A percentile compares a stretch with the other conserved stretches of the same genome.
Conservation (phyloP, 2,113 vertebrate genomes). For the Pygoscelis adeliae region DNA sequence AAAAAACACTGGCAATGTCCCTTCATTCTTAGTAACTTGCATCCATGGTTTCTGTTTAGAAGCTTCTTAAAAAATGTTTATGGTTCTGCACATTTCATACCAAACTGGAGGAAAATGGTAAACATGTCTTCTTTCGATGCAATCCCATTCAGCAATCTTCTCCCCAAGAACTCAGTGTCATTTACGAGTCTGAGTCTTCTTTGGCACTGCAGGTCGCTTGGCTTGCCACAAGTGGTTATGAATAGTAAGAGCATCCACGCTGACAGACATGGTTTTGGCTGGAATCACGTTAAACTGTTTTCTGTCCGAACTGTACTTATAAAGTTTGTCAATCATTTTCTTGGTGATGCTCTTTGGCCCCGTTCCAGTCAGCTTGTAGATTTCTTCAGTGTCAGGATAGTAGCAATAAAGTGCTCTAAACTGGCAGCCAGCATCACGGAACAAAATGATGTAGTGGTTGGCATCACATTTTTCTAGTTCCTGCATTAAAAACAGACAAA, state of each 20-base stretch:
- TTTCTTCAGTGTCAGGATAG: constrained; percentile 89
- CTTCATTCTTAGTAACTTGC: background rate
- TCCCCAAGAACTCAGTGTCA: constrained; percentile 48
- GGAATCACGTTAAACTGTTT: constrained; percentile 96
- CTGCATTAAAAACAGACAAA: constrained; percentile 54
- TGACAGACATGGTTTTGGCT: constrained; percentile 93
- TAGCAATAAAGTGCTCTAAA: constrained; percentile 92
- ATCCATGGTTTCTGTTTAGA: background rate
- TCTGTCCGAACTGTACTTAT: constrained; percentile 96
- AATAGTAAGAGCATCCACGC: constrained; percentile 93
- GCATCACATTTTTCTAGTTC: constrained; percentile 94
- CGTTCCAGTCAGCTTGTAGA: constrained; percentile 88
- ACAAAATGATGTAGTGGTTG: constrained; percentile 96
- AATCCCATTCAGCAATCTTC: background rate
- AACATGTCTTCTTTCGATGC: background rate
- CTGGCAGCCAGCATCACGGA: constrained; percentile 94
- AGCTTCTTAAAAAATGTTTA: constrained; percentile 45
- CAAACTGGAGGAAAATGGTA: constrained; percentile 31
- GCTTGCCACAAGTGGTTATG: constrained; percentile 95
- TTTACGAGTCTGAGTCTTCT: constrained; percentile 81
- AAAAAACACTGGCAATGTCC: constrained; percentile 8
- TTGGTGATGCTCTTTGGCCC: constrained; percentile 88
- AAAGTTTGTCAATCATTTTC: constrained; percentile 97
- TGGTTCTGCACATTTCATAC: constrained; percentile 53
- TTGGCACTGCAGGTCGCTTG: constrained; percentile 86